Evolutionary conservation across 2,113 vertebrate species (phyloP), one percentile per base, ranked within the genome.

Genomic region (Zootoca vivipara): DNA sequence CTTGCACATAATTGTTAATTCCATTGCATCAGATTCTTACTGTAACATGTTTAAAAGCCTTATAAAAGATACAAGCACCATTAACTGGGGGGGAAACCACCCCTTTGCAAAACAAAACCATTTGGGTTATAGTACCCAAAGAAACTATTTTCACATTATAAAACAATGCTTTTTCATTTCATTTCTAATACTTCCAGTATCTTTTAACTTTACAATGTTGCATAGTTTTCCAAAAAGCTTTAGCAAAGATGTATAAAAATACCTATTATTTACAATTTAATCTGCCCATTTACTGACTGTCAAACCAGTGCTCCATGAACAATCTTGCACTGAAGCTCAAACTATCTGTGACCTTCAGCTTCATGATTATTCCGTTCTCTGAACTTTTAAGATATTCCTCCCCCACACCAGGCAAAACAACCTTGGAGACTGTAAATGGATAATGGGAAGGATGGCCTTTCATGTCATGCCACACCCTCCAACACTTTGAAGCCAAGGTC

Each of bases 191-290:
- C 4, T 20, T 16, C 26, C 28, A 52, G 35, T 35, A 38, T 26
- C 52, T 30, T 30, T 67, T 65, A 3, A 58, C 40, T 15, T 58
- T 38, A 20, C 3, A 20, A 78, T 85, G 78, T 7, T 62, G 52
- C 42, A 46, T 3, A 42, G 6, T 52, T 3, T n/a, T 38, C 26
- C 20, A 88, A 67, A 1, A 56, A 1, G 7, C 0, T 1, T 3
- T 77, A 87, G 18, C 20, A 7, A 83, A 24, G 35, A 83, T 10
- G 74, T 52, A 10, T 12, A 52, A 52, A 52, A 52, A 52, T 52
- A 52, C 3, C 26, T 74, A 85, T 18, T 75, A 85, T 75, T 58
- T 56, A 1, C 15, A 74, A 62, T 2, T 56, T 40, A 7, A 70
- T n/a, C 40, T 77, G 2, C 22, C 56, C 26, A 13, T 82, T 82